A percentile compares a stretch with the other conserved stretches of the same genome.
These are phyloP conservation scores for Chaetoderma sp. DNA, from an alignment of 2,888 invertebrate species.

Conservation along the genomic window DNA sequence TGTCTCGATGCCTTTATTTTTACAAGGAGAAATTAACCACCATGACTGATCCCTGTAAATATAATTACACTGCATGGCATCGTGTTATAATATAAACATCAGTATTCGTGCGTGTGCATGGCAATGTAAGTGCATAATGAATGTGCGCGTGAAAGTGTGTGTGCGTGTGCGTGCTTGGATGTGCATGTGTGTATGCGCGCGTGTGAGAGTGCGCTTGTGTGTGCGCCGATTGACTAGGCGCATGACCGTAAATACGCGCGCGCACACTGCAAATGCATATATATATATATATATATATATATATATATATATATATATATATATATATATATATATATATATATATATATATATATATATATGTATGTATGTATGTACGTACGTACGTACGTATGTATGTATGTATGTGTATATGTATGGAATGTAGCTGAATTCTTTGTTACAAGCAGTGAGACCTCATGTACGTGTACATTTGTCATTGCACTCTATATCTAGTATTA, in stretches of 20 bases:
- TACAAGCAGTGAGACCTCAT: background rate
- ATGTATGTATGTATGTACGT: background rate
- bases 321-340: constrained; percentile 5
- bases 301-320: constrained; percentile 6
- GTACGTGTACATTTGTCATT: background rate
- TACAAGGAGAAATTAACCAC: too few relatives aligned
- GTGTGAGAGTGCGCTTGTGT: too few relatives aligned
- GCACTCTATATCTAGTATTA: background rate
- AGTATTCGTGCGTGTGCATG: constrained; percentile 9
- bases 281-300: constrained; percentile 4
- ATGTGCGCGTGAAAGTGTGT: background rate
- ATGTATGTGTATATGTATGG: background rate
- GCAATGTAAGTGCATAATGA: background rate
- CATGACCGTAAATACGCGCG: background rate
- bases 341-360: constrained; percentile 5
- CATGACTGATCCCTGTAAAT: too few relatives aligned
- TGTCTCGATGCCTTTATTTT: too few relatives aligned
- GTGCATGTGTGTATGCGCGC: background rate
- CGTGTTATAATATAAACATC: background rate
- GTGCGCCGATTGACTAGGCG: background rate
- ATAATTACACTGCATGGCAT: too few relatives aligned
- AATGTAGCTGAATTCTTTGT: background rate
- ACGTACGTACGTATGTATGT: background rate
- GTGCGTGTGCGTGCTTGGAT: too few relatives aligned
- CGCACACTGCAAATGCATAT: too few relatives aligned